phyloP scores from a whole-genome alignment of 1,140 invertebrate genomes.

The Thaumetopoea pityocampa region DNA sequence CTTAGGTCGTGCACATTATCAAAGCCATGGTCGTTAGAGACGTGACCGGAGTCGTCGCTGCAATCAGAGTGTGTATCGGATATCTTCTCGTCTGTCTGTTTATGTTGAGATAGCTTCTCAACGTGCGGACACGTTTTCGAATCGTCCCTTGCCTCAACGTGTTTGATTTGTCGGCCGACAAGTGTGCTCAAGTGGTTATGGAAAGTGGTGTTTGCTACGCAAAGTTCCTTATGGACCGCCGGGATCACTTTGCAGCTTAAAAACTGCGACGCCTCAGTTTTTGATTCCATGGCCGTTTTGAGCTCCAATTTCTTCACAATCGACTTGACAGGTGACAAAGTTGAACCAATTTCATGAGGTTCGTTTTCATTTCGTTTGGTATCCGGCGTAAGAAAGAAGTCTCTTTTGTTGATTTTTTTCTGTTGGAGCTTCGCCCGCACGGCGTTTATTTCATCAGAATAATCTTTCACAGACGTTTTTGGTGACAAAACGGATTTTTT shows the following conservation, averaged over 20 bases:
- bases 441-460: constrained; percentile 70
- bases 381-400: constrained; percentile 39
- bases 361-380: constrained; percentile 52
- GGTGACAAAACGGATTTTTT: constrained; percentile 52
- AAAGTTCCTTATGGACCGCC: constrained; percentile 60
- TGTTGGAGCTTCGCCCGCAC: constrained; percentile 69
- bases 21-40: constrained; percentile 73
- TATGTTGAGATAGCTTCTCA: constrained; percentile 51
- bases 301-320: constrained; percentile 72
- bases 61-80: constrained; percentile 75
- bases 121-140: constrained; percentile 47
- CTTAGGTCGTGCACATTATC: constrained; percentile 54
- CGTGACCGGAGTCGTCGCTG: constrained; percentile 87
- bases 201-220: constrained; percentile 66
- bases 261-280: constrained; percentile 55
- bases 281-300: constrained; percentile 59
- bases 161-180: constrained; percentile 65
- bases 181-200: constrained; percentile 70
- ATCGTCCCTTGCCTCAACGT: constrained; percentile 60
- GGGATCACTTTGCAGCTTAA: constrained; percentile 68
- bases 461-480: constrained; percentile 57
- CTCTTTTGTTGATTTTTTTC: constrained; percentile 66
- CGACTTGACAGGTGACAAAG: constrained; percentile 66
- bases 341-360: constrained; percentile 45
- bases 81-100: constrained; percentile 67